Evolutionary conservation across 2,888 invertebrate genomes (phyloP).

Genomic region (Diloba caeruleocephala): DNA sequence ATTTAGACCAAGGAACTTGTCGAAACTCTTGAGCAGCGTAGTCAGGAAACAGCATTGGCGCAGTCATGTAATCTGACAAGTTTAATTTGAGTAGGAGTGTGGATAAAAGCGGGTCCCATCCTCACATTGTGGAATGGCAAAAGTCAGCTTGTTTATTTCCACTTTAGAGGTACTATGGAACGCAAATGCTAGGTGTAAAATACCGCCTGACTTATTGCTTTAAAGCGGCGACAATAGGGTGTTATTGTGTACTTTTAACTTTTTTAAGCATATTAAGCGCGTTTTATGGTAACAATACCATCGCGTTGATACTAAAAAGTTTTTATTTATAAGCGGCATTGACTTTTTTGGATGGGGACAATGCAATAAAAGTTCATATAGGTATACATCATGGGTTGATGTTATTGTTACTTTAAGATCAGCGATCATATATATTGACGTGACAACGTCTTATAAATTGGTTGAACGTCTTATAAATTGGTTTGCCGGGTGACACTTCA

Average conservation of each 20-base stretch:
- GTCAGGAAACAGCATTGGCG: slow-evolving; percentile 44
- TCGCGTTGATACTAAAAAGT: slow-evolving; percentile 36
- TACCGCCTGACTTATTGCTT: slow-evolving; percentile 66
- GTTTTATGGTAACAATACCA: slow-evolving; percentile 44
- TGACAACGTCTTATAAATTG: too few species aligned
- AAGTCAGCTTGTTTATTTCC: slow-evolving; percentile 83
- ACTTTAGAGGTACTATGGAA: slow-evolving; percentile 71
- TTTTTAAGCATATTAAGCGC: slow-evolving; percentile 48
- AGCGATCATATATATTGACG: background rate
- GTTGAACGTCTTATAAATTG: too few species aligned
- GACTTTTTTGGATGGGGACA: slow-evolving; percentile 27
- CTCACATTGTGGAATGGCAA: slow-evolving; percentile 75
- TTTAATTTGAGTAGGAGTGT: slow-evolving; percentile 69
- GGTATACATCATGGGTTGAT: slow-evolving; percentile 5
- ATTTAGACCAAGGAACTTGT: slow-evolving; percentile 20
- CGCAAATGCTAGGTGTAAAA: slow-evolving; percentile 75
- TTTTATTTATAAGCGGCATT: slow-evolving; percentile 41
- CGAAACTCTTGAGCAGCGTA: slow-evolving; percentile 56
- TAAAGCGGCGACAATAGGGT: slow-evolving; percentile 42
- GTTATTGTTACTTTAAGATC: background rate
- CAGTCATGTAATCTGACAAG: slow-evolving; percentile 70
- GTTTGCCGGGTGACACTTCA: too few species aligned
- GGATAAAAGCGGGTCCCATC: slow-evolving; percentile 63
- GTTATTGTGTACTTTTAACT: slow-evolving; percentile 49
- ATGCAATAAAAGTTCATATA: slow-evolving; percentile 22